Base-by-base conservation (phyloP, 2,888 invertebrate species). In the Xestia sexstrigata region DNA sequence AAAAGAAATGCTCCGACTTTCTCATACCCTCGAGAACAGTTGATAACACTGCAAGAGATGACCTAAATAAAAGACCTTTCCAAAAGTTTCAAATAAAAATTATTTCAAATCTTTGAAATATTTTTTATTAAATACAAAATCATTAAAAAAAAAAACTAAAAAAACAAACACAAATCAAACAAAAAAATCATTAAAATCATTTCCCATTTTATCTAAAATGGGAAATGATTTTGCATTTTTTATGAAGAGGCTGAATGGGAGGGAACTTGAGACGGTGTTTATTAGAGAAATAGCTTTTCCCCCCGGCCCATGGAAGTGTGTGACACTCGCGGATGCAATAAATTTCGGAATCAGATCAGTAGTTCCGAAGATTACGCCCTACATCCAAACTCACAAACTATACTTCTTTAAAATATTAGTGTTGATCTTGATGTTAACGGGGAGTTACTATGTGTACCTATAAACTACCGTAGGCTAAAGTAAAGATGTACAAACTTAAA, bases 201-300 rank as follows among this genome's bases (percentile, higher is more conserved):
- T n/a, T n/a, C n/a, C n/a, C n/a, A n/a, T n/a, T n/a, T n/a, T n/a
- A n/a, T n/a, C n/a, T 65, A 49, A 60, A 60, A 39, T 30, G 60
- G n/a, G 39, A n/a, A 79, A 60, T 49, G 39, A 42, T 30, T 79
- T 76, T 69, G 30, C 39, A 69, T 79, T 68, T 76, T 79, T 76
- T 39, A 58, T 58, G 26, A n/a, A 30, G 35, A 23, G 11, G 35
- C 52, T 76, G 45, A 77, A 55, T 35, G 8, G 52, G 75, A 13
- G 8, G 52, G 76, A 13, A 42, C 5, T 17, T 55, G 78, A 23
- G 35, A 26, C 13, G 26, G 2, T 17, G 30, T 79, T 39, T 65
- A 26, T 58, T 39, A 20, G 11, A 26, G 26, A 58, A 58, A 26
- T 26, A 26, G 15, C 2, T 55, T 55, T 55, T 0, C 1, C 4